These are phyloP conservation scores for Solen grandis DNA, from an alignment of 1,140 invertebrate genomes.

Conservation along the genomic window DNA sequence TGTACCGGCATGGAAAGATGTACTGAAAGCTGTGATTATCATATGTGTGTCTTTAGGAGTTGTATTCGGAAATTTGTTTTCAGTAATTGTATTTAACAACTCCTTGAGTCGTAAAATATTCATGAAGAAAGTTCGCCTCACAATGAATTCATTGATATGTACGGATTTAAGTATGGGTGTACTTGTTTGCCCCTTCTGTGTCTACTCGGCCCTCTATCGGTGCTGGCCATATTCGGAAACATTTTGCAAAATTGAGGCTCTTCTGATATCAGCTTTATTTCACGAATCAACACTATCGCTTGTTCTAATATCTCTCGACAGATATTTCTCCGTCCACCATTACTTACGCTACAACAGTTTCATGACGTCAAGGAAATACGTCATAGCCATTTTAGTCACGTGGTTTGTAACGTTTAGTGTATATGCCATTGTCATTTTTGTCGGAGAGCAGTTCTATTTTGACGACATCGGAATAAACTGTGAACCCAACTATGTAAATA, in stretches of 20 bases:
- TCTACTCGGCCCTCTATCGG: conserved; percentile 49
- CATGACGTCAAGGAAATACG: conserved; percentile 46
- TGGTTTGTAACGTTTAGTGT: conserved; percentile 49
- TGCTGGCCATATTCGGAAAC: conserved; percentile 92
- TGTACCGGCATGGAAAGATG: conserved; percentile 42
- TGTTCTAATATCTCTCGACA: conserved; percentile 97
- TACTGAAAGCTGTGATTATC: conserved; percentile 30
- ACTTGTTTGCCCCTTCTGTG: conserved; percentile 48
- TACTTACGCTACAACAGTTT: conserved; percentile 84
- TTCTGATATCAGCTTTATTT: conserved; percentile 88
- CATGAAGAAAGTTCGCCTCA: conserved; percentile 46
- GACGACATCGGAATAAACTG: conserved; percentile 59
- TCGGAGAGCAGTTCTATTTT: conserved; percentile 57
- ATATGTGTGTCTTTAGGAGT: conserved; percentile 17
- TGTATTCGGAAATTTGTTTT: conserved; percentile 56
- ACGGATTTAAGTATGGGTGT: conserved; percentile 57
- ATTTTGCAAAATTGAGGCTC: conserved; percentile 93
- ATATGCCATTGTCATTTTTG: conserved; percentile 53
- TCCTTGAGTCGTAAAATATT: conserved; percentile 30
- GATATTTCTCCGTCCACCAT: conserved; percentile 97
- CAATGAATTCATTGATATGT: conserved; percentile 59
- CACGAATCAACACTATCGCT: conserved; percentile 97
- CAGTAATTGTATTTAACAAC: conserved; percentile 48
- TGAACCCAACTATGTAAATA: conserved; percentile 57
- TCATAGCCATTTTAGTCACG: conserved; percentile 37